A percentile compares a stretch with the other conserved stretches of the same genome.
Conservation (phyloP, 2,797 vertebrate species). For the Bucorvus abyssinicus region DNA sequence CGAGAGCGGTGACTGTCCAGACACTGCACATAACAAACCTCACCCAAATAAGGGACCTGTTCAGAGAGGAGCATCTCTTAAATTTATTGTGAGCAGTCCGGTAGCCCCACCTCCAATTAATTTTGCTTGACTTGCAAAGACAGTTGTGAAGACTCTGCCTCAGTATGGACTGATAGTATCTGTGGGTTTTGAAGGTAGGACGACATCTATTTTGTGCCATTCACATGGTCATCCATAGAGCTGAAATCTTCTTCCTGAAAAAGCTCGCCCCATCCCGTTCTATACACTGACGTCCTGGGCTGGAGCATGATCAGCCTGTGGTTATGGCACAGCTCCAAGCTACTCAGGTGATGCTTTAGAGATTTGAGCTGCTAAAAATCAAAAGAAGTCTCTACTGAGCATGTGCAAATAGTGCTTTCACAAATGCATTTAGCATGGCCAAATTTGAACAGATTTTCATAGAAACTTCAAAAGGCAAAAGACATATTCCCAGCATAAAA, state of each 20-base stretch:
- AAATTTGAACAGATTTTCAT: conserved; percentile 41
- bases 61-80: not conserved
- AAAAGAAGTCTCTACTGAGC: not conserved
- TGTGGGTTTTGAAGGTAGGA: not conserved
- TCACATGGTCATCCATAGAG: not conserved
- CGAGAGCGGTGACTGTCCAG: not conserved
- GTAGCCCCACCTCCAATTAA: not conserved
- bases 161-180: not conserved
- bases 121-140: not conserved
- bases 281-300: not conserved
- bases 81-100: not conserved
- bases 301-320: not conserved
- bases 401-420: conserved; percentile 18
- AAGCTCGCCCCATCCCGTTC: not conserved
- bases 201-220: not conserved
- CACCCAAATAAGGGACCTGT: not conserved
- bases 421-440: not conserved
- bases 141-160: not conserved
- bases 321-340: not conserved
- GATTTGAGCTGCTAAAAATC: conserved; percentile 10
- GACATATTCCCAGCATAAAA: not conserved
- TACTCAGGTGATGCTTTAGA: conserved; percentile 32
- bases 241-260: not conserved
- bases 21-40: not conserved
- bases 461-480: conserved; percentile 28